Percentiles rank a stretch among this genome's conserved stretches.
Conservation (phyloP, 2,797 vertebrate genomes). For the Neoniphon sammara region DNA sequence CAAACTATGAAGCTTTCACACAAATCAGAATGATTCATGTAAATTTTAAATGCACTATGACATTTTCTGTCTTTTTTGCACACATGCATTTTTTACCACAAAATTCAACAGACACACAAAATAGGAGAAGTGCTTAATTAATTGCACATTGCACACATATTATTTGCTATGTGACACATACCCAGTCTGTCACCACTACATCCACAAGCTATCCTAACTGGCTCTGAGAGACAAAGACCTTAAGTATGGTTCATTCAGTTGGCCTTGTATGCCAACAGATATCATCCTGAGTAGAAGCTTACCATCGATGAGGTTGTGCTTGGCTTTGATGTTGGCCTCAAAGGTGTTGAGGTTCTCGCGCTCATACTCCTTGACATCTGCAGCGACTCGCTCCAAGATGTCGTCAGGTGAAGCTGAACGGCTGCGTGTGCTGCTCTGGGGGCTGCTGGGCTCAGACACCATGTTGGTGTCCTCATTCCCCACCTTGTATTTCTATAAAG, state of each 20-base stretch:
- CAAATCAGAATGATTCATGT: background rate
- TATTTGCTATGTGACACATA: background rate
- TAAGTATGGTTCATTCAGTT: slow-evolving; percentile 70
- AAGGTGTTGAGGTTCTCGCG: slow-evolving; percentile 96
- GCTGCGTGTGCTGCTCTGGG: slow-evolving; percentile 94
- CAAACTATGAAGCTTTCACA: background rate
- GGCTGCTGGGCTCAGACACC: slow-evolving; percentile 94
- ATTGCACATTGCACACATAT: background rate
- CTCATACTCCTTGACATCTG: slow-evolving; percentile 97
- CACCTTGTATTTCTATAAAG: slow-evolving; percentile 91
- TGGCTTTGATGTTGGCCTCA: slow-evolving; percentile 96
- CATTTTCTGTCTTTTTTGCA: too few species aligned
- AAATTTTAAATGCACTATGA: too few species aligned
- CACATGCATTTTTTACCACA: too few species aligned
- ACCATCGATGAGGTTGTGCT: slow-evolving; percentile 99
- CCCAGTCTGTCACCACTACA: background rate
- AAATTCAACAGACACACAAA: background rate
- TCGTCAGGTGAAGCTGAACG: slow-evolving; percentile 96
- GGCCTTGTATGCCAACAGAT: slow-evolving; percentile 62
- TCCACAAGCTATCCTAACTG: too few species aligned
- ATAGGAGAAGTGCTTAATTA: too few species aligned
- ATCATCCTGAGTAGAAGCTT: slow-evolving; percentile 3
- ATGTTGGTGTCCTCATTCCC: slow-evolving; percentile 90
- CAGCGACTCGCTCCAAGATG: slow-evolving; percentile 94
- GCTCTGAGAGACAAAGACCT: background rate